Conservation (phyloP, 2,888 invertebrate species). For the Aspidapion aeneum region DNA sequence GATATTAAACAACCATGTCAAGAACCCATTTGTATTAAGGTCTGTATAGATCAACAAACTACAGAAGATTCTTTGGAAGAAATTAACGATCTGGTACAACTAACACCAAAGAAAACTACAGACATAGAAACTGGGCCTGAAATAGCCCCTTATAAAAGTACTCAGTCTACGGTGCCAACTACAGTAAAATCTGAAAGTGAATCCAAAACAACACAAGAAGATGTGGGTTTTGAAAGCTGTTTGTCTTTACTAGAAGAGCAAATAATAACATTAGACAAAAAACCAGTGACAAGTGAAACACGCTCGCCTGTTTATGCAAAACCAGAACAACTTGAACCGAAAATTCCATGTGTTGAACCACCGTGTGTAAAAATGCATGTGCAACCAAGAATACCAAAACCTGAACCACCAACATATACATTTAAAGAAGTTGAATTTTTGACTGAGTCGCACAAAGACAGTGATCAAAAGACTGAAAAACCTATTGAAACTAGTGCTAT, state of each 20-base stretch:
- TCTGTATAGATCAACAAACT: background rate
- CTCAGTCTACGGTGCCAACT: too few relatives aligned
- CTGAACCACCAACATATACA: slow-evolving; percentile 1
- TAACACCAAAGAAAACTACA: background rate
- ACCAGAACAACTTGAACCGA: slow-evolving; percentile 1
- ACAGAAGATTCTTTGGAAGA: background rate
- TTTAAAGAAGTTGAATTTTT: background rate
- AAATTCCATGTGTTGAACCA: slow-evolving; percentile 36
- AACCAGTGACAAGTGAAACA: background rate
- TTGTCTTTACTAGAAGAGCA: background rate
- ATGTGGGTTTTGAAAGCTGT: too few relatives aligned
- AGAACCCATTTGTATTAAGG: background rate
- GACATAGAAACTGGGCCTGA: background rate
- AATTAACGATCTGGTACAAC: background rate
- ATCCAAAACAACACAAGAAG: background rate
- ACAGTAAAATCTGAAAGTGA: background rate
- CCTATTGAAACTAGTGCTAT: background rate
- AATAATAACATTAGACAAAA: background rate
- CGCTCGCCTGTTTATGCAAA: background rate
- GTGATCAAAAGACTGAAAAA: background rate
- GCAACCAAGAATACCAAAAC: slow-evolving; percentile 30
- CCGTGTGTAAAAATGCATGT: slow-evolving; percentile 37
- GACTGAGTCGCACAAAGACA: background rate
- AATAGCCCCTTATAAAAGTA: background rate
- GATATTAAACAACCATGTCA: background rate